Evolutionary conservation across 2,888 invertebrate genomes (phyloP).

Genomic region (Glyphotaelius pellucidus): DNA sequence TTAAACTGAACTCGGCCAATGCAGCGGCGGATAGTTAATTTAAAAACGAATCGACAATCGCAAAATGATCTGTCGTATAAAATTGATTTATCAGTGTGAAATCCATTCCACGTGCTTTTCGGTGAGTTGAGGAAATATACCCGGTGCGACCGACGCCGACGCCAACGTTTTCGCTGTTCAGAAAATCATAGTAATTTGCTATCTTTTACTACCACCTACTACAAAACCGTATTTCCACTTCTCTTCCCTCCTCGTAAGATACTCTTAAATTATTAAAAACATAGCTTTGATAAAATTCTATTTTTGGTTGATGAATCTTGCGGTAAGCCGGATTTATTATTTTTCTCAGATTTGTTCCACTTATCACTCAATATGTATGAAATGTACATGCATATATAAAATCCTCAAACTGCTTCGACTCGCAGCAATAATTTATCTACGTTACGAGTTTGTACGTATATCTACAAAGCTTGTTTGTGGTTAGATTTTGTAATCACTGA

Average conservation of each 20-base stretch:
- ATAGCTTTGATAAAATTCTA: background rate
- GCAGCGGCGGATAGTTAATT: conserved; percentile 9
- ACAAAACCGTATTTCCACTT: background rate
- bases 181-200: too few relatives aligned
- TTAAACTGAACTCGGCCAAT: conserved; percentile 16
- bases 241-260: background rate
- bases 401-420: too few relatives aligned
- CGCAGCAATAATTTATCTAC: too few relatives aligned
- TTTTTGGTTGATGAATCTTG: background rate
- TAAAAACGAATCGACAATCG: conserved; percentile 31
- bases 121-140: background rate
- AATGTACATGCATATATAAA: too few relatives aligned
- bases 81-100: conserved; percentile 14
- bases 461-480: too few relatives aligned
- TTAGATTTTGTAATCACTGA: too few relatives aligned
- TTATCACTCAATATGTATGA: too few relatives aligned
- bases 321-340: background rate
- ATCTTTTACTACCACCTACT: too few relatives aligned
- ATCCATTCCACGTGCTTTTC: background rate
- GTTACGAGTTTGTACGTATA: too few relatives aligned
- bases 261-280: background rate
- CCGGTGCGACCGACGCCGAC: background rate
- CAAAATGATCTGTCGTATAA: conserved; percentile 7
- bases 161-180: background rate
- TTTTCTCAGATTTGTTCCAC: background rate